phyloP scores from a whole-genome alignment of 23 tunicate species.

The Halocynthia roretzi region DNA sequence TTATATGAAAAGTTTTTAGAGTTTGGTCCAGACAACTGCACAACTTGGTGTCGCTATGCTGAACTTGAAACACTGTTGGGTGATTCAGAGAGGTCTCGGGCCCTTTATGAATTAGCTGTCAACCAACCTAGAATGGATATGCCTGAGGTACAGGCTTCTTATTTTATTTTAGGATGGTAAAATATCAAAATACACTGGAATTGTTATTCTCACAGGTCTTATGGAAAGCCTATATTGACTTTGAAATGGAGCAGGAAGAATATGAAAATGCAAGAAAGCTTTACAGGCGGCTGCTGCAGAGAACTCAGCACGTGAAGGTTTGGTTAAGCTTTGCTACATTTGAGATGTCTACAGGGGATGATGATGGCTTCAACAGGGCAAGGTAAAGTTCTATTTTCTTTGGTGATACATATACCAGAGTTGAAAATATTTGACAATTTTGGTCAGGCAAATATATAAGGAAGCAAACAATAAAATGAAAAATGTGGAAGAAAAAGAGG shows the following conservation, averaged over 20 bases:
- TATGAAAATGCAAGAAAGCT: conserved; percentile 54
- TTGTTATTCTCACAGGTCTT: conserved; percentile 35
- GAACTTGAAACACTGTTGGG: conserved; percentile 89
- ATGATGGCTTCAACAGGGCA: conserved; percentile 35
- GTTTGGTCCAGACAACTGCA: conserved; percentile 84
- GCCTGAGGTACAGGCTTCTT: conserved; percentile 59
- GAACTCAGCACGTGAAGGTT: conserved; percentile 89
- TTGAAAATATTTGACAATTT: too few relatives aligned
- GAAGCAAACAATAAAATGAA: conserved; percentile 60
- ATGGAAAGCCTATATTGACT: conserved; percentile 96
- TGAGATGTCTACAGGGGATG: conserved; percentile 31
- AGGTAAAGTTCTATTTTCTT: conserved; percentile 24
- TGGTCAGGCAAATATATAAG: conserved; percentile 45
- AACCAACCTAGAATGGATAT: conserved; percentile 80
- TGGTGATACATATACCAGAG: background rate
- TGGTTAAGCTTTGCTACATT: conserved; percentile 85
- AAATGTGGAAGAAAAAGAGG: conserved; percentile 60
- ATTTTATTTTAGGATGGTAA: background rate
- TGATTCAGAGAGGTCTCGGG: conserved; percentile 83
- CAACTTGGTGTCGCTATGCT: conserved; percentile 94
- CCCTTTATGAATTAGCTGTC: conserved; percentile 83
- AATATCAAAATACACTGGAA: background rate
- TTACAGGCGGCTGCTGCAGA: conserved; percentile 63
- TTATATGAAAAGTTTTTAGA: conserved; percentile 85
- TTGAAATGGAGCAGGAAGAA: conserved; percentile 83